Base-by-base conservation (phyloP, 2,888 invertebrate species). In the Synergus itoensis region DNA sequence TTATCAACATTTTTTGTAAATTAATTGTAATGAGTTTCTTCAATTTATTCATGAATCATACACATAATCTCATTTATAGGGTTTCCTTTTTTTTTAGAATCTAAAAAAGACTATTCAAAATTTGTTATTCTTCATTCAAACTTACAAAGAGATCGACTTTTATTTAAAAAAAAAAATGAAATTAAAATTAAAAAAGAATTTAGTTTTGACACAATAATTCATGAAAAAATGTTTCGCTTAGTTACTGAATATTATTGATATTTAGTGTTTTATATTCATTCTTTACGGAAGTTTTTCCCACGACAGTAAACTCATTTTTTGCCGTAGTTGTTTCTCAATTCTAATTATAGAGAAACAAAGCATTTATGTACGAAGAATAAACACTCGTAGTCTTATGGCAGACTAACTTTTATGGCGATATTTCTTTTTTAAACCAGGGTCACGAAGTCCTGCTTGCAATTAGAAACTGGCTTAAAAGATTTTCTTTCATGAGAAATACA, bases 1-100 rank as follows among this genome's bases (percentile, higher is more conserved):
- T 76, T n/a, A 21, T 40, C 3, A n/a, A 12, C 14, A 18, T 53
- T 12, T 80, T 77, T 73, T 82, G 77, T 76, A 53, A 78, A 69
- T 45, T 4, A 45, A 4, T 45, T 1, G 14, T 12, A 3, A 43
- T 43, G 9, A 3, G 4, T 45, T 45, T 45, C 14, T 12, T 12
- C 12, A 45, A 45, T 45, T 45, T 12, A 45, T 45, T 45, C 14
- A 11, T 14, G 45, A 45, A 14, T 45, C 14, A 12, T 12, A 45
- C 1, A 1, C 12, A 1, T 45, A 45, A 14, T 11, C 45, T 14
- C 14, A 12, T 45, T 36, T 36, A 36, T 7, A 36, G 36, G 36
- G 5, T 36, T 36, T 36, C 36, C 36, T 36, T 36, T 5, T 36
- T 36, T 36, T 36, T 28, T 28, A 1, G 28, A 28, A 28, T 28